Evolutionary conservation across 1,140 invertebrate species (phyloP), one percentile per base, ranked within the genome.

Genomic region (Zaprionus inermis): DNA sequence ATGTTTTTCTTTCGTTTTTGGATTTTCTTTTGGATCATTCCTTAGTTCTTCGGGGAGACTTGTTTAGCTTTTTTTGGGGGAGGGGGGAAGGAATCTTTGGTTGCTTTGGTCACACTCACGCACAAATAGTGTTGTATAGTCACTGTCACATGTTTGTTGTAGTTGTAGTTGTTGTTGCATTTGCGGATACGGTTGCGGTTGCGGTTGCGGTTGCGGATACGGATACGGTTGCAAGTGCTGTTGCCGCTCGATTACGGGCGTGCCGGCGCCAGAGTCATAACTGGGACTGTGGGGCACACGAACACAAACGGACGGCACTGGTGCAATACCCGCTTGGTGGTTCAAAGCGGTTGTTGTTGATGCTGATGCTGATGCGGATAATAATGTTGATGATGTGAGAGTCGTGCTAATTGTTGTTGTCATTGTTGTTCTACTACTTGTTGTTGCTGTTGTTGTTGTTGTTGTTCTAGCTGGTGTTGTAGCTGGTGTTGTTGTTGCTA

Each of bases 51-150:
- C 30, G 59, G 28, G 41, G 41, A 51, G 16, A 6, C 54, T 46
- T 57, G 57, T 72, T 72, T 24, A 18, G 56, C 57, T 72, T 72
- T 24, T 30, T 66, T 34, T 24, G 30, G 12, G 59, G 41, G 44
- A 24, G 41, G 41, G 16, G 76, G 24, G 3, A 5, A 28, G 24
- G 63, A 34, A 54, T 67, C 38, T 30, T 41, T 28, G 46, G 44
- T 60, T 41, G 59, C 34, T 76, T 80, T 84, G 77, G 86, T 82
- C 79, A 91, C 90, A 92, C 92, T 92, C 92, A 92, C 92, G 92
- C 91, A 92, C 92, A 86, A 91, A 92, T 88, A 92, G 90, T 91
- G 92, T 92, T 92, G 91, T 86, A 85, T 90, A 89, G 75, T 92
- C 88, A 91, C 83, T 85, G 76, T 77, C 73, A 75, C 75, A 69